Evolutionary conservation across 2,888 invertebrate species (phyloP).

Genomic region (Clanis bilineata): DNA sequence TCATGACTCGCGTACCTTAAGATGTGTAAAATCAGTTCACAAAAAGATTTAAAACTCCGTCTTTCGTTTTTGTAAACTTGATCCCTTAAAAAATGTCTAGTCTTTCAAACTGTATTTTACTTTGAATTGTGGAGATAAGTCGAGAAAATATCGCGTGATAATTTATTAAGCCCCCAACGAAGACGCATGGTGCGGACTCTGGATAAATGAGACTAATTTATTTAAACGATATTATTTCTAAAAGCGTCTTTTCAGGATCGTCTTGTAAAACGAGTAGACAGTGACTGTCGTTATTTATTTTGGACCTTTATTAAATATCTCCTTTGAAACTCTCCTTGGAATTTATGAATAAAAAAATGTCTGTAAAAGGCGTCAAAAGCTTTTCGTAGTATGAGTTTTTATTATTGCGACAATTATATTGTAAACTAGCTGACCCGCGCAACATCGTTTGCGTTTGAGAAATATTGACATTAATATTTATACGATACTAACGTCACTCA

Average conservation of each 20-base stretch:
- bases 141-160: slow-evolving; percentile 51
- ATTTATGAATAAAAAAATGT: slow-evolving; percentile 33
- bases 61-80: not conserved
- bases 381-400: not conserved
- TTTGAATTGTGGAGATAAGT: slow-evolving; percentile 41
- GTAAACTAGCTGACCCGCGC: no score
- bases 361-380: not conserved
- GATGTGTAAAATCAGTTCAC: no score
- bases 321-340: slow-evolving; percentile 36
- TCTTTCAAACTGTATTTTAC: slow-evolving; percentile 36
- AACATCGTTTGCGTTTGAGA: no score
- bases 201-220: slow-evolving; percentile 65
- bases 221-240: slow-evolving; percentile 63
- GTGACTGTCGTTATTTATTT: slow-evolving; percentile 62
- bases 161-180: slow-evolving; percentile 54
- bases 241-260: slow-evolving; percentile 51
- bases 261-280: slow-evolving; percentile 56
- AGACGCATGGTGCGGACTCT: slow-evolving; percentile 43
- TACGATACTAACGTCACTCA: no score
- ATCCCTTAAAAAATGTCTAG: slow-evolving; percentile 22
- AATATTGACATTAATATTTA: no score
- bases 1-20: no score
- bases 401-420: no score
- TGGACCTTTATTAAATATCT: slow-evolving; percentile 55
- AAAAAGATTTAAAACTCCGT: not conserved